Percentiles rank a stretch among this genome's conserved stretches.
phyloP scores from a whole-genome alignment of 2,888 invertebrate genomes.

The Coelogynopora nodosa region DNA sequence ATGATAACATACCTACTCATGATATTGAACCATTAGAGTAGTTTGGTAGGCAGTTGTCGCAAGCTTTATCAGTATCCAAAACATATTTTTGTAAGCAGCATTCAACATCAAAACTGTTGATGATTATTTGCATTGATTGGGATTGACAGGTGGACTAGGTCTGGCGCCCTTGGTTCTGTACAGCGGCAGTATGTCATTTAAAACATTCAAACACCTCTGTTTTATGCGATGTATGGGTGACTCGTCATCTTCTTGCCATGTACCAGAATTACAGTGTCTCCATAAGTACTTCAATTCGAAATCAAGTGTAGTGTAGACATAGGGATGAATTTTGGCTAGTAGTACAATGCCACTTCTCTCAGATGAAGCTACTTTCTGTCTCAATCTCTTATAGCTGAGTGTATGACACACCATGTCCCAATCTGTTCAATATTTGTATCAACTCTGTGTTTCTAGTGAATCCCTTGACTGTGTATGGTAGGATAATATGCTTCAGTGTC shows the following conservation, averaged over 20 bases:
- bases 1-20: background rate
- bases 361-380: background rate
- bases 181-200: background rate
- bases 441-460: background rate
- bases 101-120: background rate
- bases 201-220: background rate
- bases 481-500: background rate
- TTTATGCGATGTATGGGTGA: background rate
- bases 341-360: background rate
- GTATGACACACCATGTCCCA: background rate
- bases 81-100: background rate
- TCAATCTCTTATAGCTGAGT: background rate
- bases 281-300: background rate
- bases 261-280: background rate
- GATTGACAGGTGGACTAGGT: background rate
- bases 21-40: no score
- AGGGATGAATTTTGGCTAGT: background rate
- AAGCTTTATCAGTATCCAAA: background rate
- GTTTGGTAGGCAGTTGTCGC: background rate
- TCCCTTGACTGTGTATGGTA: background rate
- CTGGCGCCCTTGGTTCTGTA: background rate
- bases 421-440: no score
- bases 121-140: background rate
- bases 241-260: background rate
- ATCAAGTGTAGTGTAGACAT: background rate